These are phyloP conservation scores for Pomacea maculata DNA, from an alignment of 1,140 invertebrate genomes.

Conservation along the genomic window DNA sequence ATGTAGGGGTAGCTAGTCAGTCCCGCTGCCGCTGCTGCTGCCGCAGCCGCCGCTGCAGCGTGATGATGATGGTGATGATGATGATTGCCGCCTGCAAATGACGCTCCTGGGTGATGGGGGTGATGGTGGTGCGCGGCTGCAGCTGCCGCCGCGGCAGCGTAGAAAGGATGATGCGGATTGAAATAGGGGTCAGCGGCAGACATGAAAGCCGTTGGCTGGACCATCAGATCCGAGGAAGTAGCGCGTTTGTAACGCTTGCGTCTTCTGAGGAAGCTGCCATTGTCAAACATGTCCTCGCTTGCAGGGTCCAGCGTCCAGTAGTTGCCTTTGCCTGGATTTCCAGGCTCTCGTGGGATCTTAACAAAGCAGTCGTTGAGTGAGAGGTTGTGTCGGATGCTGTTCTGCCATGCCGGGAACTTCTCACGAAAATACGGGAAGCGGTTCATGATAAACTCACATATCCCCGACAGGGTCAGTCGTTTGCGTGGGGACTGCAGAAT, in stretches of 20 bases:
- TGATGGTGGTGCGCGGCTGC: conserved; percentile 43
- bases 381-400: conserved; percentile 96
- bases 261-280: conserved; percentile 94
- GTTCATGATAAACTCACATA: conserved; percentile 99
- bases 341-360: conserved; percentile 96
- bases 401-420: conserved; percentile 70
- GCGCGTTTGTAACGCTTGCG: conserved; percentile 95
- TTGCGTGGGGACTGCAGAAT: conserved; percentile 97
- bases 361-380: conserved; percentile 99
- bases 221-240: conserved; percentile 66
- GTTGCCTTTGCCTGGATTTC: conserved; percentile 96
- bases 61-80: conserved; percentile 15
- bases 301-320: conserved; percentile 98
- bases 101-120: conserved; percentile 40
- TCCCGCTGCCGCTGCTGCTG: conserved; percentile 25
- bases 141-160: conserved; percentile 41
- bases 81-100: conserved; percentile 5
- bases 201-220: conserved; percentile 54
- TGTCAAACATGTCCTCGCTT: conserved; percentile 99
- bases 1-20: conserved; percentile 30
- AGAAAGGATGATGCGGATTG: conserved; percentile 33
- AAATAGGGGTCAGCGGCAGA: conserved; percentile 54
- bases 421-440: conserved; percentile 79
- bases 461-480: conserved; percentile 94
- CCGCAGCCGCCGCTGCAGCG: conserved; percentile 24